Evolutionary conservation across 2,797 vertebrate genomes (phyloP).

Genomic region (Bovichtus variegatus): DNA sequence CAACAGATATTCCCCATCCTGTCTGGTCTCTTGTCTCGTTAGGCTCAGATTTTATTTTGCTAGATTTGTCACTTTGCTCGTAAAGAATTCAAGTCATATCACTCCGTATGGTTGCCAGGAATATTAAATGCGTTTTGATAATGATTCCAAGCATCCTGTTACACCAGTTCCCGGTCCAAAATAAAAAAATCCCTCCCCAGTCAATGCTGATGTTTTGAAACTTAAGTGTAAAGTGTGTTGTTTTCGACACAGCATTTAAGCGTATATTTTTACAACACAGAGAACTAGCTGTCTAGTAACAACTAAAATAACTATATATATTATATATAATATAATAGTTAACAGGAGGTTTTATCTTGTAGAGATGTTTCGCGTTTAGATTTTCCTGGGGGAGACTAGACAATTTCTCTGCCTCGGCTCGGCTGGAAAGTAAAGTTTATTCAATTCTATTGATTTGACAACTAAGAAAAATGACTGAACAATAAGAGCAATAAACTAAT

Average conservation of each 20-base stretch:
- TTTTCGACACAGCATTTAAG: not conserved
- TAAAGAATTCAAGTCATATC: not conserved
- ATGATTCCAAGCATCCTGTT: not conserved
- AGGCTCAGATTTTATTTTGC: not conserved
- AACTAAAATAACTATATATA: too few relatives aligned
- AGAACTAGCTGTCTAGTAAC: too few relatives aligned
- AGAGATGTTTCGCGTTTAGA: too few relatives aligned
- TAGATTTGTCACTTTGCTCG: too few relatives aligned
- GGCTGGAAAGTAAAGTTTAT: too few relatives aligned
- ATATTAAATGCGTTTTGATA: not conserved
- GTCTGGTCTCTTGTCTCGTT: not conserved
- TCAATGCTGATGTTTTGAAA: not conserved
- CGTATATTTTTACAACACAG: too few relatives aligned
- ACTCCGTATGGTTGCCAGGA: not conserved
- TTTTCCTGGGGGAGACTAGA: too few relatives aligned
- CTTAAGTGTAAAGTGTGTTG: not conserved
- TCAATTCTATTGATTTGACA: too few relatives aligned
- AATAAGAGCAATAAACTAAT: too few relatives aligned
- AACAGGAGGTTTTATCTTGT: too few relatives aligned
- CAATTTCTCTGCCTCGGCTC: too few relatives aligned
- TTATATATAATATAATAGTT: too few relatives aligned
- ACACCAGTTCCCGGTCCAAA: not conserved
- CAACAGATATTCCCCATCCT: conserved; percentile 13
- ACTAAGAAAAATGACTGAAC: not conserved
- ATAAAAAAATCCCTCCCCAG: not conserved